Evolutionary conservation across 2,888 invertebrate species (phyloP).

Genomic region (Philhelius pedissequus): DNA sequence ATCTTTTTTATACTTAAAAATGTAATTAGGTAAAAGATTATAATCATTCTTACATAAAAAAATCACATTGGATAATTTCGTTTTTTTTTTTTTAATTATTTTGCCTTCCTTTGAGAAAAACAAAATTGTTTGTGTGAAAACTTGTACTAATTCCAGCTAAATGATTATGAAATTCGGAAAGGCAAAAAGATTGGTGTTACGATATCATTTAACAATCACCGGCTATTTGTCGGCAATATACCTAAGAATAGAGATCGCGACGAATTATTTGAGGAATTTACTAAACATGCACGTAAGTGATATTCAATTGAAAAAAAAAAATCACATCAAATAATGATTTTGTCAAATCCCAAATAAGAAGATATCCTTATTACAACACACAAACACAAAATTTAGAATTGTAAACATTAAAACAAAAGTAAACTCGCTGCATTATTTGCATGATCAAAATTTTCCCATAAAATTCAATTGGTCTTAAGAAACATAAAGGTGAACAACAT

Average conservation of each 20-base stretch:
- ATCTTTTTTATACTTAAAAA: neutral
- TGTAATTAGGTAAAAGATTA: too few species aligned
- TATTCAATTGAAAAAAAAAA: constrained; percentile 73
- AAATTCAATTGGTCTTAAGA: constrained; percentile 54
- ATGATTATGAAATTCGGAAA: constrained; percentile 99
- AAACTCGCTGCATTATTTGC: constrained; percentile 43
- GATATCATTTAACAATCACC: constrained; percentile 99
- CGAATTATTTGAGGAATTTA: constrained; percentile 99
- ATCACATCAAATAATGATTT: constrained; percentile 67
- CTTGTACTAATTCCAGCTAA: constrained; percentile 96
- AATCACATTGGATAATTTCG: neutral
- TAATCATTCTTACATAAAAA: neutral
- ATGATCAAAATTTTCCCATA: constrained; percentile 47
- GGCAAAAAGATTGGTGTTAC: constrained; percentile 99
- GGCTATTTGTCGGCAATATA: constrained; percentile 99
- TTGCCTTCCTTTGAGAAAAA: constrained; percentile 69
- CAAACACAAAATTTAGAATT: constrained; percentile 46
- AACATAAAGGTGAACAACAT: neutral
- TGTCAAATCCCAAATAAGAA: constrained; percentile 41
- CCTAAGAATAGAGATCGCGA: constrained; percentile 99
- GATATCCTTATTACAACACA: constrained; percentile 41
- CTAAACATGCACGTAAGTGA: constrained; percentile 99
- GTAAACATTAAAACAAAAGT: neutral
- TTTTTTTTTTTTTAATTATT: constrained; percentile 62
- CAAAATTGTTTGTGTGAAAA: constrained; percentile 77